These are phyloP conservation scores for Ormyrus rosae DNA, from an alignment of 2,888 invertebrate genomes.

Conservation along the genomic window DNA sequence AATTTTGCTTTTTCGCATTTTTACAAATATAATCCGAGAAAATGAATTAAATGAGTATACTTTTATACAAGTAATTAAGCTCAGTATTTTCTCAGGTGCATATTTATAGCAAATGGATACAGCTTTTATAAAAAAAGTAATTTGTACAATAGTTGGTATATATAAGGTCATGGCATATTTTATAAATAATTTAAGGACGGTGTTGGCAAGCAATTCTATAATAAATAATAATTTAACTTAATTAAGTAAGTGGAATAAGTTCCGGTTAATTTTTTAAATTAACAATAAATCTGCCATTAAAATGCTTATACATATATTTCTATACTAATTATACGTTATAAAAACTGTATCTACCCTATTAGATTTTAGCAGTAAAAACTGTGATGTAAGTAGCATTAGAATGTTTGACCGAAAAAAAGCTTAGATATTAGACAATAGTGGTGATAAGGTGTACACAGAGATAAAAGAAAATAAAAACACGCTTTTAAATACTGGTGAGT, in stretches of 20 bases:
- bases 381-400: conserved; percentile 20
- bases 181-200: too few species aligned
- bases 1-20: conserved; percentile 18
- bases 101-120: not conserved
- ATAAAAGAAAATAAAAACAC: conserved; percentile 3
- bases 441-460: too few species aligned
- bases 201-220: not conserved
- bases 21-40: conserved; percentile 11
- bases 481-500: conserved; percentile 63
- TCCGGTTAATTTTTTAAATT: too few species aligned
- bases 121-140: not conserved
- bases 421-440: not conserved
- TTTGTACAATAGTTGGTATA: not conserved
- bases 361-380: not conserved
- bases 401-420: conserved; percentile 11
- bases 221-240: not conserved
- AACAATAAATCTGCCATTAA: too few species aligned
- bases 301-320: too few species aligned
- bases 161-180: too few species aligned
- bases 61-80: not conserved
- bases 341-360: too few species aligned
- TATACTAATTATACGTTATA: not conserved
- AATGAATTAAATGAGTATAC: not conserved
- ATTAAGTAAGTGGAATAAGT: too few species aligned
- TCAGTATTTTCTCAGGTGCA: conserved; percentile 3